Percentiles rank a stretch among this genome's conserved stretches.
These are phyloP conservation scores for Crioceris asparagi DNA, from an alignment of 2,888 invertebrate species.

Conservation along the genomic window DNA sequence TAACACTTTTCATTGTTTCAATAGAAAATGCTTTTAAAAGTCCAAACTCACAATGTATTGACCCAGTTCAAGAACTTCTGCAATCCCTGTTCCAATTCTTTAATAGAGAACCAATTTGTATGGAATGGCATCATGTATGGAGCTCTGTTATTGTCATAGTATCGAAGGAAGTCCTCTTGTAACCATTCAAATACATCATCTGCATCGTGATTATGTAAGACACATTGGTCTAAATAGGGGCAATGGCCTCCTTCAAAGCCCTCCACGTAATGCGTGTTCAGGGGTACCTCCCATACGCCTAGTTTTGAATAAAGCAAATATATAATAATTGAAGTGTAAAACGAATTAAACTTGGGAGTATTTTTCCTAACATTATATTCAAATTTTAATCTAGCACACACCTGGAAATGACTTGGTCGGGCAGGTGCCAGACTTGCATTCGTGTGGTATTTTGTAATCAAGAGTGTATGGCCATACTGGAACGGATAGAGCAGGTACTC, in stretches of 20 bases:
- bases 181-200: slow-evolving; percentile 75
- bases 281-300: slow-evolving; percentile 87
- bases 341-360: neutral
- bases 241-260: slow-evolving; percentile 86
- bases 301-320: slow-evolving; percentile 6
- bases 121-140: slow-evolving; percentile 95
- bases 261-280: slow-evolving; percentile 82
- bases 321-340: too few species aligned
- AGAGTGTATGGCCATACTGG: slow-evolving; percentile 93
- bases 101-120: slow-evolving; percentile 92
- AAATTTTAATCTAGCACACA: slow-evolving; percentile 24
- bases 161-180: slow-evolving; percentile 72
- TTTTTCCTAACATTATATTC: neutral
- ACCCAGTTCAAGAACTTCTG: slow-evolving; percentile 81
- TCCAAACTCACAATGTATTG: slow-evolving; percentile 55
- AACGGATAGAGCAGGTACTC: slow-evolving; percentile 66
- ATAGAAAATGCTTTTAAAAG: too few species aligned
- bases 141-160: slow-evolving; percentile 78
- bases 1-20: too few species aligned
- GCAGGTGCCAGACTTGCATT: slow-evolving; percentile 87
- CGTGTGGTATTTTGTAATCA: slow-evolving; percentile 86
- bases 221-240: slow-evolving; percentile 85
- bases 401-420: slow-evolving; percentile 83
- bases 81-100: slow-evolving; percentile 68
- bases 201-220: slow-evolving; percentile 74